phyloP scores from a whole-genome alignment of 1,140 invertebrate genomes.

The Holotrichia oblita region DNA sequence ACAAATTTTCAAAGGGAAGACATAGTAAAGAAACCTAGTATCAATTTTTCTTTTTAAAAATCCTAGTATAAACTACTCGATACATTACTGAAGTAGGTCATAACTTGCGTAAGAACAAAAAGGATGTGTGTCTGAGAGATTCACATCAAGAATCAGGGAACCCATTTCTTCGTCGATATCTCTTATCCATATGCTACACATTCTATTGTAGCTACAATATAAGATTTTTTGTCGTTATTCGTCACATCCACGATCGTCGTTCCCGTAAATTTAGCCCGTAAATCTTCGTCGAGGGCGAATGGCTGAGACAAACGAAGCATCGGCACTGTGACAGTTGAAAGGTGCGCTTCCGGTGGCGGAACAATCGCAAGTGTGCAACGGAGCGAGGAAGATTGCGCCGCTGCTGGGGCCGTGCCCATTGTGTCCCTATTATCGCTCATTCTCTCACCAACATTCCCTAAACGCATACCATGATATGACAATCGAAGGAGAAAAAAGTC shows the following conservation, averaged over 20 bases:
- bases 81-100: too few relatives aligned
- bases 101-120: too few relatives aligned
- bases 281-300: conserved; percentile 39
- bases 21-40: too few relatives aligned
- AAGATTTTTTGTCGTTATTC: neutral
- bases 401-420: conserved; percentile 16
- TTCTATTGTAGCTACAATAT: too few relatives aligned
- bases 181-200: too few relatives aligned
- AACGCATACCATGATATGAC: conserved; percentile 2
- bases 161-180: too few relatives aligned
- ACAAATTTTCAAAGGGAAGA: too few relatives aligned
- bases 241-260: conserved; percentile 7
- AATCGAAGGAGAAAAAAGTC: neutral
- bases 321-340: conserved; percentile 51
- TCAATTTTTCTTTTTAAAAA: too few relatives aligned
- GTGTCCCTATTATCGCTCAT: conserved; percentile 21
- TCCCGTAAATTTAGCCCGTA: conserved; percentile 36
- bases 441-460: conserved; percentile 11
- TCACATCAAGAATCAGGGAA: too few relatives aligned
- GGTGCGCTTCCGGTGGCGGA: conserved; percentile 50
- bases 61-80: too few relatives aligned
- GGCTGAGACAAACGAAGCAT: conserved; percentile 39
- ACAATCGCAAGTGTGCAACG: conserved; percentile 51
- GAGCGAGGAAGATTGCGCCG: conserved; percentile 55
- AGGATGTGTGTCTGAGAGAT: too few relatives aligned